phyloP scores from a whole-genome alignment of 2,113 vertebrate genomes.

The Corapipo altera region DNA sequence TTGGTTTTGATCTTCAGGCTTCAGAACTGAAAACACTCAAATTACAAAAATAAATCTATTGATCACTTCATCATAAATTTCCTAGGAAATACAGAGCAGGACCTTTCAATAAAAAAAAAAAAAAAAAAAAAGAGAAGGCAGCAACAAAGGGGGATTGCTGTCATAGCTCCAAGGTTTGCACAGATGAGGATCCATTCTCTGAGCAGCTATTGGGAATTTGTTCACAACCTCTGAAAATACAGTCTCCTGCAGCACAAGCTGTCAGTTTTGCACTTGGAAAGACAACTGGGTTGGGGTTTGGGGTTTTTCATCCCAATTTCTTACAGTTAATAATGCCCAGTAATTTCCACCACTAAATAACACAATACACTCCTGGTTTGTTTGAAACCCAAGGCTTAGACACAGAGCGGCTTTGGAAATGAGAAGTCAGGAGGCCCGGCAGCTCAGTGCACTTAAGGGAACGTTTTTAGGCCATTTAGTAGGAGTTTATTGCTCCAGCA shows the following conservation, averaged over 20 bases:
- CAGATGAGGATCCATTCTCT: background rate
- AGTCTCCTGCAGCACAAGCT: background rate
- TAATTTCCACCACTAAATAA: background rate
- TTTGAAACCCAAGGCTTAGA: background rate
- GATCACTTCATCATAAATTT: background rate
- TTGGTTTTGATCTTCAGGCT: background rate
- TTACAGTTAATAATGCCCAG: background rate
- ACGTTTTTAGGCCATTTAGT: constrained; percentile 11
- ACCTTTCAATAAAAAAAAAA: background rate
- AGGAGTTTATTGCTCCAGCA: background rate
- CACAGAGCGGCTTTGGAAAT: background rate
- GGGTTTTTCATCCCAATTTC: background rate
- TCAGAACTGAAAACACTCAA: background rate
- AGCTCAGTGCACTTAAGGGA: background rate
- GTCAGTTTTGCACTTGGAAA: background rate
- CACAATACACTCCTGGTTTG: background rate
- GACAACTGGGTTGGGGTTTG: background rate
- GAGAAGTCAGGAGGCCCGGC: background rate
- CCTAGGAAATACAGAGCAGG: background rate
- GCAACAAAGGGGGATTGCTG: rapidly evolving
- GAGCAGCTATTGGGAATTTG: background rate
- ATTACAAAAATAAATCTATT: background rate
- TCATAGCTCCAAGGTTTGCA: background rate
- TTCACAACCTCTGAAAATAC: background rate
- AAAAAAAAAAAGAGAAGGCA: rapidly evolving